Conservation (phyloP, 2,113 vertebrate genomes). For the Recurvirostra avosetta region DNA sequence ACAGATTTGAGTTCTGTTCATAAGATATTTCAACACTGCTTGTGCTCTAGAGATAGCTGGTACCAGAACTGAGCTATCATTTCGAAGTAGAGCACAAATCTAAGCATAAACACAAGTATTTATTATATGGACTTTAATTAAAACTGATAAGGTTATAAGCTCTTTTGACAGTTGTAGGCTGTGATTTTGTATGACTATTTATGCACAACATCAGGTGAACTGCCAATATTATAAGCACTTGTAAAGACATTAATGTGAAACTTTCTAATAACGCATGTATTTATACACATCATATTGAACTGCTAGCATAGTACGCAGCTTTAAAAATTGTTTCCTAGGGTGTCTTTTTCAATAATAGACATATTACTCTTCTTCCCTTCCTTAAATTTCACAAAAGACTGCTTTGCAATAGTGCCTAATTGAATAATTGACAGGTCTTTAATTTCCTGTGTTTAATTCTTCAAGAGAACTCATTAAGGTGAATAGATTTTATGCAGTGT, state of each 20-base stretch:
- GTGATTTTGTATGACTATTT: constrained; percentile 33
- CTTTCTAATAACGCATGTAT: constrained; percentile 19
- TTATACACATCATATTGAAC: constrained; percentile 11
- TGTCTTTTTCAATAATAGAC: background rate
- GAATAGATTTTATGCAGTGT: background rate
- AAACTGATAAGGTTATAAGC: background rate
- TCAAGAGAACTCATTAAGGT: background rate
- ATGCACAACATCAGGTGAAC: background rate
- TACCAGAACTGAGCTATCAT: background rate
- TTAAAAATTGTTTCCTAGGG: background rate
- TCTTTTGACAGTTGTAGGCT: constrained; percentile 3
- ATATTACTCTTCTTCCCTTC: background rate
- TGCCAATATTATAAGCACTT: constrained; percentile 2
- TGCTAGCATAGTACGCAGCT: background rate
- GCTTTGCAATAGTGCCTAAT: background rate
- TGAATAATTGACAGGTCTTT: background rate
- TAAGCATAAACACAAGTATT: background rate
- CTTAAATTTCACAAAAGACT: background rate
- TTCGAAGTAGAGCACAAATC: background rate
- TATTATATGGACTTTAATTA: background rate
- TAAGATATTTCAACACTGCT: background rate
- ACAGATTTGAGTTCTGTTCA: background rate
- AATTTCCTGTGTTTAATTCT: background rate
- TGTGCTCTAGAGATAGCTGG: background rate
- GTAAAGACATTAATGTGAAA: constrained; percentile 5